These are phyloP conservation scores for Girardinichthys multiradiatus DNA, from an alignment of 2,113 vertebrate species.

Conservation along the genomic window DNA sequence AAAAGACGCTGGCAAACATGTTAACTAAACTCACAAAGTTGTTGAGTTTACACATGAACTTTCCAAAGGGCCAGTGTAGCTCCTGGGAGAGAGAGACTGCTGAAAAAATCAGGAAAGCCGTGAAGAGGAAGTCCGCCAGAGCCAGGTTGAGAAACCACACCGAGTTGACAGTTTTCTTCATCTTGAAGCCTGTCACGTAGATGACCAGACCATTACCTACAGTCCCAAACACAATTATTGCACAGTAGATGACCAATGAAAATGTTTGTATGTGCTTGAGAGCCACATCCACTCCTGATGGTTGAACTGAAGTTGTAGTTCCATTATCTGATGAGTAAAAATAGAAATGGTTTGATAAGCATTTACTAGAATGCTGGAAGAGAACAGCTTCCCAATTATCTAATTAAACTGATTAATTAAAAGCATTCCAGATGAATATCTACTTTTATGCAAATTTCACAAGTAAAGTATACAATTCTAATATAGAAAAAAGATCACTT, in stretches of 20 bases:
- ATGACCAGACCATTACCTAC: slow-evolving; percentile 77
- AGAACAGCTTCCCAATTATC: too few relatives aligned
- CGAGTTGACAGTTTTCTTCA: slow-evolving; percentile 73
- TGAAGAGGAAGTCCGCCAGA: slow-evolving; percentile 76
- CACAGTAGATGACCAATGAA: slow-evolving; percentile 45
- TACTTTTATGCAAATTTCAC: neutral
- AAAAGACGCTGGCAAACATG: slow-evolving; percentile 75
- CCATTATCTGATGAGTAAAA: slow-evolving; percentile 2
- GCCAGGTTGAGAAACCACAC: slow-evolving; percentile 80
- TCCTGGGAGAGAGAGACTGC: slow-evolving; percentile 15
- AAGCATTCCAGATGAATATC: neutral
- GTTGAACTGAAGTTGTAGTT: neutral
- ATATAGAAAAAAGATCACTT: neutral
- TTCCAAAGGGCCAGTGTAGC: slow-evolving; percentile 63
- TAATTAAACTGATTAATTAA: too few relatives aligned
- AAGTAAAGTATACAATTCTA: neutral
- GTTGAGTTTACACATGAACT: slow-evolving; percentile 69
- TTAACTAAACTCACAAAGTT: slow-evolving; percentile 34
- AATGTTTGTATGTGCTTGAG: fast-evolving
- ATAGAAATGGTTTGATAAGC: neutral
- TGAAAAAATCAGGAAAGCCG: slow-evolving; percentile 49
- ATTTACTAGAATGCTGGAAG: too few relatives aligned
- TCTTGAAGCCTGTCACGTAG: slow-evolving; percentile 74
- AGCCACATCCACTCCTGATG: fast-evolving
- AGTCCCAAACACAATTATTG: slow-evolving; percentile 61